These are phyloP conservation scores for Danionella dracula DNA, from an alignment of 2,797 vertebrate genomes.

Conservation along the genomic window DNA sequence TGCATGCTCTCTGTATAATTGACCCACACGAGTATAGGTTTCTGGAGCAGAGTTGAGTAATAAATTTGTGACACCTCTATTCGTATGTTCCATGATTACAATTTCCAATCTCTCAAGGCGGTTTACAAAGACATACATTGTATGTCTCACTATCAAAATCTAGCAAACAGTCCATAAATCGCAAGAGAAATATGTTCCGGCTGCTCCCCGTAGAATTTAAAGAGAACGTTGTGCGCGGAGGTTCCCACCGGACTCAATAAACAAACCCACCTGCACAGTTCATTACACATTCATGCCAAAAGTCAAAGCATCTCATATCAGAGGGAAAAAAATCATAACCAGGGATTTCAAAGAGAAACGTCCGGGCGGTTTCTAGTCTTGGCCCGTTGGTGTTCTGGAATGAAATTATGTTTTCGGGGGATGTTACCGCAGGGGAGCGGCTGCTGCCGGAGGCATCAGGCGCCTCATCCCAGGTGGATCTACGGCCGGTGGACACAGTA, in stretches of 20 bases:
- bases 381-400: conserved; percentile 38
- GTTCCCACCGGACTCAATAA: conserved; percentile 47
- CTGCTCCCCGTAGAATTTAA: conserved; percentile 66
- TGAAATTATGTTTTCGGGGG: conserved; percentile 45
- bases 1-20: conserved; percentile 47
- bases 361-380: conserved; percentile 29
- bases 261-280: neutral
- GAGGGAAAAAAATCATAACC: conserved; percentile 20
- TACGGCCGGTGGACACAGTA: conserved; percentile 30
- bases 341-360: conserved; percentile 10
- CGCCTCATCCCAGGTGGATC: conserved; percentile 30
- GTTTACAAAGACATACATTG: conserved; percentile 26
- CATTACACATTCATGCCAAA: conserved; percentile 22
- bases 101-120: conserved; percentile 39
- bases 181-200: too few species aligned
- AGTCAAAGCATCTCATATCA: conserved; percentile 25
- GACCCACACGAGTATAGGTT: conserved; percentile 46
- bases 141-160: neutral
- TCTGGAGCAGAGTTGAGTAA: conserved; percentile 32
- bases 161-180: neutral
- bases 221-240: conserved; percentile 54
- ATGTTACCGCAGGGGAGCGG: conserved; percentile 17
- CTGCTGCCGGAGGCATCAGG: conserved; percentile 29
- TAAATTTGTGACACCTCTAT: conserved; percentile 14
- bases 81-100: conserved; percentile 41